Evolutionary conservation across 2,113 vertebrate species (phyloP), one percentile per base, ranked within the genome.

Genomic region (Zootoca vivipara): DNA sequence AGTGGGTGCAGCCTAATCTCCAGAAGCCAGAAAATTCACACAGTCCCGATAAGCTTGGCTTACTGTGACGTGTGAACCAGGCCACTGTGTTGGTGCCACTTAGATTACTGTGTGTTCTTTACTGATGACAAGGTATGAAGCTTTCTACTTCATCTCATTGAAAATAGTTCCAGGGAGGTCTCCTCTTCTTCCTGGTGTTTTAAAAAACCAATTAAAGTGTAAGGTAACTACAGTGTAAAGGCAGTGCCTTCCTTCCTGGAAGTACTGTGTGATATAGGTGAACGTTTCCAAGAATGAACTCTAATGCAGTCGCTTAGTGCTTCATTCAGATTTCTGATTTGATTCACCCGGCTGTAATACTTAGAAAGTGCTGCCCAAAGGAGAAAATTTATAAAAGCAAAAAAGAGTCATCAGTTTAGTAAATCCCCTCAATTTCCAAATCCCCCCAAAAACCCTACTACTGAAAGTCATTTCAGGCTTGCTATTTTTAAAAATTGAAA

Each of bases 361-460:
- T 28, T 52, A 6, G 70, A 35, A 89, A 84, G 33, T 0, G 2
- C 46, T 46, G 28, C 82, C 78, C 58, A 58, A 0, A 58, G n/a
- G 0, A 1, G 77, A 26, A 1, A 20, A 30, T 38, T 46, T 86
- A 78, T n/a, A 69, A 74, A 30, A 56, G 30, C n/a, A 38, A 72
- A 38, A 10, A 62, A 74, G 16, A 52, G 58, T 20, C 13, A 62
- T 62, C 58, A 62, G 18, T 62, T 62, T 67, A 67, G 65, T 8
- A 67, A 38, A 12, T n/a, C 3, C 4, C 58, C 65, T 69, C 30
- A 69, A n/a, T 69, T 24, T 7, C 67, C 16, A 56, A 52, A 52
- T 28, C 22, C 1, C 1, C 42, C 0, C 0, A 8, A 1, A 15
- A 1, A 10, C 5, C 26, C 0, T 16, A 20, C 1, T 85, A 74